Percentiles rank a stretch among this genome's conserved stretches.
Conservation (phyloP, 2,888 invertebrate genomes). For the Biston stratarius region DNA sequence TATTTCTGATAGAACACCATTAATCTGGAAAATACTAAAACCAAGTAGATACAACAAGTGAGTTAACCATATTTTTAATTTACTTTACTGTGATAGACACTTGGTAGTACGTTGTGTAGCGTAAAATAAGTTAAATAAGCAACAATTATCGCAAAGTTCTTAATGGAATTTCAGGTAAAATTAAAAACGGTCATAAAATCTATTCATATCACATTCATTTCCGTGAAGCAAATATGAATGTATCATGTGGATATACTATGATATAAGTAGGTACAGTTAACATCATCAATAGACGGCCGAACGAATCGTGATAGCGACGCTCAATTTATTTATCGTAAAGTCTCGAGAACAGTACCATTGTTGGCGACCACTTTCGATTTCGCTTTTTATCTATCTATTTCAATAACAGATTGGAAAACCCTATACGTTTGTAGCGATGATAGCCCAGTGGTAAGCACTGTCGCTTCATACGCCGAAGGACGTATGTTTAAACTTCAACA, state of each 20-base stretch:
- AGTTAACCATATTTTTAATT: too few species aligned
- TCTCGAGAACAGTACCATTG: constrained; percentile 11
- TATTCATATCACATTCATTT: not conserved
- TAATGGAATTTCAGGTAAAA: not conserved
- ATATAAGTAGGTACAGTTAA: not conserved
- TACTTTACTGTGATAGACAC: not conserved
- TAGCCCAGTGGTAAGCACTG: too few species aligned
- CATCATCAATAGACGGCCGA: not conserved
- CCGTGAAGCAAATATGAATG: not conserved
- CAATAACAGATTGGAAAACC: not conserved
- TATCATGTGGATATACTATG: not conserved
- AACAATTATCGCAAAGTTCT: not conserved
- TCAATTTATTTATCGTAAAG: constrained; percentile 10
- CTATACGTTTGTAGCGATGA: too few species aligned
- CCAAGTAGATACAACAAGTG: too few species aligned
- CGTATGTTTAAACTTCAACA: too few species aligned
- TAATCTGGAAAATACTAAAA: too few species aligned
- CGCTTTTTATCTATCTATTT: not conserved
- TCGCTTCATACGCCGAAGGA: too few species aligned
- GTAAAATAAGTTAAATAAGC: not conserved
- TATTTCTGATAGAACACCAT: too few species aligned
- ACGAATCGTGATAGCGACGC: constrained; percentile 8
- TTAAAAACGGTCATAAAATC: not conserved
- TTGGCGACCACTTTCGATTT: constrained; percentile 10
- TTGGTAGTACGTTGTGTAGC: not conserved